Base-by-base conservation (phyloP, 2,113 vertebrate species). In the Plotosus lineatus region DNA sequence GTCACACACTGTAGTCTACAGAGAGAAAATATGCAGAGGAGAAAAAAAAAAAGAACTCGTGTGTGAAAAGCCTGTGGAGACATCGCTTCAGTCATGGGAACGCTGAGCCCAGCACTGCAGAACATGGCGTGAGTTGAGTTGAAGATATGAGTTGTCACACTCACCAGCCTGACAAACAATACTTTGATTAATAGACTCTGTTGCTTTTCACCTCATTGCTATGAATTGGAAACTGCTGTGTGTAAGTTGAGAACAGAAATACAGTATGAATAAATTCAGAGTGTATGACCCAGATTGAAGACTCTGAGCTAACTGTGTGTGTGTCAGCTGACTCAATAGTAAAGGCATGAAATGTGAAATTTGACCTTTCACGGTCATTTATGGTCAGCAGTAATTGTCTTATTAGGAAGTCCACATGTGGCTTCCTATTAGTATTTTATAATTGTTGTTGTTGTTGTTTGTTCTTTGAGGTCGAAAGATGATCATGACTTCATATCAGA, bases 221-320 rank as follows among this genome's bases (percentile, higher is more conserved):
- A n/a, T 15, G 42, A 71, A 71, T 10, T 71, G n/a, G 42, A 71
- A 71, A 71, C 66, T 28, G 42, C 42, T 48, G 42, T 28, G n/a
- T n/a, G n/a, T 71, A 1, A 71, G 14, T 14, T 48, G 66, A 68
- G 26, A 1, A 1, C 40, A 28, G 12, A 31, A 48, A 31, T 28
- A 71, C 42, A 4, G n/a, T 48, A 44, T 31, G 15, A 14, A 71
- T 3, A 71, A 48, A 48, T 48, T 68, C 65, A 68, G 21, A 15
- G 65, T 68, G 65, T 38, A 17, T 71, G 44, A 71, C 68, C 68
- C 42, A 71, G 42, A 71, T 48, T 17, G 26, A 71, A 31, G 26
- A 28, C 26, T 71, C n/a, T 48, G 68, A 68, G n/a, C 65, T n/a
- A 36, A 42, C 10, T n/a, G 38, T 68, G 65, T 68, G 10, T 51